These are phyloP conservation scores for Melanerpes aurifrons DNA, from an alignment of 2,113 vertebrate genomes.

Conservation along the genomic window DNA sequence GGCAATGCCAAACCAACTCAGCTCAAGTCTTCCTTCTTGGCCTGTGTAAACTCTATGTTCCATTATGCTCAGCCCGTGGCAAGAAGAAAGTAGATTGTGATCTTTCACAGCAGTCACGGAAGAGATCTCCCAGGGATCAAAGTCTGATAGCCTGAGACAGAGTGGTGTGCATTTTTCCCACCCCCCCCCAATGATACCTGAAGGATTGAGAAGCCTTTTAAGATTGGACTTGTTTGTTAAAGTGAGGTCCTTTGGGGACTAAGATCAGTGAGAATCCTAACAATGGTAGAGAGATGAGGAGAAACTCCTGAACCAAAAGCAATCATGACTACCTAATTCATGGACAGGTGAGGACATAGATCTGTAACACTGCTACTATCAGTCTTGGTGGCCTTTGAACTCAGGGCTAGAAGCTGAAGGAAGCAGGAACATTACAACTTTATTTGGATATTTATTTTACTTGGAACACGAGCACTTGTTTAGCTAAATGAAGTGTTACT, in stretches of 20 bases:
- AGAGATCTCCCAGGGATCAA: neutral
- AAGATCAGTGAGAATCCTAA: neutral
- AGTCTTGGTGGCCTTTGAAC: neutral
- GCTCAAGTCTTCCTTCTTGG: fast-evolving
- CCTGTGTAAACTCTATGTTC: neutral
- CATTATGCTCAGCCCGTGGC: neutral
- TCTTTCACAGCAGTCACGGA: neutral
- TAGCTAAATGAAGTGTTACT: neutral
- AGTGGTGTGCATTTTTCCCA: neutral
- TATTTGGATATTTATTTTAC: neutral
- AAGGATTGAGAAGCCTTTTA: neutral
- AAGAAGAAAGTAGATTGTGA: neutral
- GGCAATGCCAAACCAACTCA: neutral
- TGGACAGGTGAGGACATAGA: neutral
- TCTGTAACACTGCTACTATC: neutral
- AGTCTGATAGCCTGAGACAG: neutral
- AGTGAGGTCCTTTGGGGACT: neutral
- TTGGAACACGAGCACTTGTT: neutral
- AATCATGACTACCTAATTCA: neutral
- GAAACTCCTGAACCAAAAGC: neutral
- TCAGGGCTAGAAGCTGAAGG: neutral
- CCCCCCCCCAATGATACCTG: too few species aligned
- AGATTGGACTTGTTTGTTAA: neutral
- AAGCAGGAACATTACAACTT: neutral
- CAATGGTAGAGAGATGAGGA: neutral